Evolutionary conservation across 2,113 vertebrate species (phyloP).

Genomic region (Neodontobutis hainanensis): DNA sequence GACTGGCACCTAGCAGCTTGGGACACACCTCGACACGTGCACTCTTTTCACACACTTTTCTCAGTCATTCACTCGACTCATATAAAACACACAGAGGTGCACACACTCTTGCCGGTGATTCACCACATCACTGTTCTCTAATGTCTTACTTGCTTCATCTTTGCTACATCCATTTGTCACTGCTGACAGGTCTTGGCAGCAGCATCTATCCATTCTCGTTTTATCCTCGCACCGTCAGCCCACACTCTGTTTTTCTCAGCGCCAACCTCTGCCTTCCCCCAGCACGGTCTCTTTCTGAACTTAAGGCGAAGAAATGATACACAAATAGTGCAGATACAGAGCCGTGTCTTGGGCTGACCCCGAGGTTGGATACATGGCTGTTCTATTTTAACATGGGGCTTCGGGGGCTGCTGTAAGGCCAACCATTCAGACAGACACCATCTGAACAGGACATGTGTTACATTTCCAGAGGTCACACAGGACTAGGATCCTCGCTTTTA

Average conservation of each 20-base stretch:
- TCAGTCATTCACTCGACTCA: slow-evolving; percentile 38
- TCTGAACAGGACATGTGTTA: too few species aligned
- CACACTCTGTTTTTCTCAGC: slow-evolving; percentile 44
- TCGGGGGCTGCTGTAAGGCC: too few species aligned
- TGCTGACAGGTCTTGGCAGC: slow-evolving; percentile 70
- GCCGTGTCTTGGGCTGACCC: slow-evolving; percentile 24
- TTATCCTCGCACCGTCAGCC: slow-evolving; percentile 55
- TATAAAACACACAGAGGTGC: slow-evolving; percentile 23
- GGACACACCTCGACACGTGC: slow-evolving; percentile 43
- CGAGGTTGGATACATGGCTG: background rate
- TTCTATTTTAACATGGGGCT: too few species aligned
- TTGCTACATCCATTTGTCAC: slow-evolving; percentile 76
- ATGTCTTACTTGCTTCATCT: slow-evolving; percentile 78
- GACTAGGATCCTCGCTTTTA: too few species aligned
- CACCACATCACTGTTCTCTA: slow-evolving; percentile 74
- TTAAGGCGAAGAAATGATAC: slow-evolving; percentile 22
- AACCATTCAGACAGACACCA: too few species aligned
- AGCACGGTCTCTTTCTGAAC: slow-evolving; percentile 26
- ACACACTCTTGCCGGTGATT: slow-evolving; percentile 55
- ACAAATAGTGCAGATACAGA: slow-evolving; percentile 25
- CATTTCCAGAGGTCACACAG: too few species aligned
- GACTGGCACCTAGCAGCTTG: slow-evolving; percentile 54
- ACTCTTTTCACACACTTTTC: slow-evolving; percentile 19
- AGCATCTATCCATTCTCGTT: slow-evolving; percentile 70
- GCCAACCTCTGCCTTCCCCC: slow-evolving; percentile 10